Conservation (phyloP, 2,888 invertebrate genomes). For the Aradus depressus region DNA sequence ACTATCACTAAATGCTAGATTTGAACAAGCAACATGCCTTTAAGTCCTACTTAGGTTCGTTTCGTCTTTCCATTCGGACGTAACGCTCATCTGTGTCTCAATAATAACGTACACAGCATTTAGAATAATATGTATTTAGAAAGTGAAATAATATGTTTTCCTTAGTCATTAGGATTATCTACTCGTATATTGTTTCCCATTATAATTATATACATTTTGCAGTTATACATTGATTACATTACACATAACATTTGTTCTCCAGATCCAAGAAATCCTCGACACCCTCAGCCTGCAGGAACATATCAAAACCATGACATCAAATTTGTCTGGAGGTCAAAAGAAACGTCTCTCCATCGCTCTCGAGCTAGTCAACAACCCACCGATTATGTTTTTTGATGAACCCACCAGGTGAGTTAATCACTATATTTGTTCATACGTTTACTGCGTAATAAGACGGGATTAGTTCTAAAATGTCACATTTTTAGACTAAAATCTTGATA, state of each 20-base stretch:
- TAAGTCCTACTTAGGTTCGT: too few species aligned
- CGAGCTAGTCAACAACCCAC: constrained; percentile 91
- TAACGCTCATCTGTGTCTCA: too few species aligned
- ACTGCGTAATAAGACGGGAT: neutral
- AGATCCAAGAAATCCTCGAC: constrained; percentile 87
- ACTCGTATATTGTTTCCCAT: neutral
- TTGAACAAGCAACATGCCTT: too few species aligned
- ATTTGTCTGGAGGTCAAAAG: constrained; percentile 89
- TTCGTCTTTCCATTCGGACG: too few species aligned
- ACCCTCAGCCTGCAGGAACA: constrained; percentile 79
- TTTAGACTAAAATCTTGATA: too few species aligned
- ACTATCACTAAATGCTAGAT: too few species aligned
- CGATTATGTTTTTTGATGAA: constrained; percentile 96
- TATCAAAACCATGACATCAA: constrained; percentile 77
- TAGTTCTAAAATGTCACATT: too few species aligned
- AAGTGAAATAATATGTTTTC: too few species aligned
- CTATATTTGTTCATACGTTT: neutral
- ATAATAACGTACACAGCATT: too few species aligned
- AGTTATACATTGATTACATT: neutral
- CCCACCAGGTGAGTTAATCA: constrained; percentile 59
- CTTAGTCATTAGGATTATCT: too few species aligned
- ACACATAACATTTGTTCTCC: constrained; percentile 33
- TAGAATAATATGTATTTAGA: too few species aligned
- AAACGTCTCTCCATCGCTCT: constrained; percentile 88
- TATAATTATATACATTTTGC: neutral